phyloP scores from a whole-genome alignment of 2,888 invertebrate genomes.

The Callosobruchus maculatus region DNA sequence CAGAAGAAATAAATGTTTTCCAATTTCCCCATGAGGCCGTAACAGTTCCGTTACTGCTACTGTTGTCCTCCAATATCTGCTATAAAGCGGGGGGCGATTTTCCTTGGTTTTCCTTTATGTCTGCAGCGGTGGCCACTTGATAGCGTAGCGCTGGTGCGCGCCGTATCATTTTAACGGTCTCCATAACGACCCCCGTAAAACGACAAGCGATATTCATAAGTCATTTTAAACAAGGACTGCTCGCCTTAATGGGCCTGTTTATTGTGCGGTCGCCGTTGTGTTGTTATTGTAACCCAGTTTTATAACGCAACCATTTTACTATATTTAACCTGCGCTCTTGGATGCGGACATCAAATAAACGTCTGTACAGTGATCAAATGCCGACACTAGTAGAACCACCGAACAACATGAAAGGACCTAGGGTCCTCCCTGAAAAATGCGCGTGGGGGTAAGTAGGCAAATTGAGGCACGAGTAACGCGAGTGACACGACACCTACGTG shows the following conservation, averaged over 20 bases:
- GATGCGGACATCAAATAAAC: background rate
- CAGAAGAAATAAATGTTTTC: background rate
- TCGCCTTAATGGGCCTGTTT: background rate
- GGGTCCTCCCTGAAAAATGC: too few species aligned
- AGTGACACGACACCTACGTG: too few species aligned
- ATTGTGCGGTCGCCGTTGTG: background rate
- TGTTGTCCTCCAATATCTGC: background rate
- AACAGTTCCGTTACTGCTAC: background rate
- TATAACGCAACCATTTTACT: background rate
- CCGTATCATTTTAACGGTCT: background rate
- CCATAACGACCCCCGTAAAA: background rate
- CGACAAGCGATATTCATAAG: background rate
- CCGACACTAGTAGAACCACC: background rate
- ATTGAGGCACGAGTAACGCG: too few species aligned
- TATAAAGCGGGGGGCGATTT: background rate
- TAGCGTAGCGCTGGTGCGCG: background rate
- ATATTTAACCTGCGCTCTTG: background rate
- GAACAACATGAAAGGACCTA: background rate
- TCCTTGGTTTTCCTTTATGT: background rate
- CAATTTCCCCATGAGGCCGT: background rate
- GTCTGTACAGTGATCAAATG: background rate
- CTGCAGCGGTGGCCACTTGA: background rate
- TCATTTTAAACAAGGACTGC: background rate
- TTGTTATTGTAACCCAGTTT: background rate
- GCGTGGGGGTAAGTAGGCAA: too few species aligned